Evolutionary conservation across 2,797 vertebrate genomes (phyloP), one percentile per base, ranked within the genome.

Genomic region (Pseudochromis fuscus): DNA sequence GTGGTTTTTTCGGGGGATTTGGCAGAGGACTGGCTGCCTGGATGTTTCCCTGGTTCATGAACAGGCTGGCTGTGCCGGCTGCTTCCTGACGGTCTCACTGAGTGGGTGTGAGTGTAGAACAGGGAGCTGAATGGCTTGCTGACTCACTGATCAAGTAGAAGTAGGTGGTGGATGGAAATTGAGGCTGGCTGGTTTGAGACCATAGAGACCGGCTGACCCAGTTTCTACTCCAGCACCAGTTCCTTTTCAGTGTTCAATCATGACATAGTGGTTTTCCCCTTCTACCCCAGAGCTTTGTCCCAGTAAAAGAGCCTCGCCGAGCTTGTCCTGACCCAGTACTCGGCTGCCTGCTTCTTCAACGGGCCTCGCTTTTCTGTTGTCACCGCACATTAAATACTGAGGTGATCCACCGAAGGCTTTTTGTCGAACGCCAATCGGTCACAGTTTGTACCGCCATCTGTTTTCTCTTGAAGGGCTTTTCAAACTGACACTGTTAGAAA

Each of bases 201-300:
- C 82, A 81, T 80, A 75, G 88, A 92, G 89, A 88, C 85, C 42
- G 79, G 59, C 80, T 93, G 90, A 93, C 91, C 91, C 88, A 91
- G 58, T 92, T 93, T 92, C 78, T 72, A 78, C 77, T 87, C 79
- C 72, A 53, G 84, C 86, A 84, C 85, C 77, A 78, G 82, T 76
- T 89, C 83, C 71, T 87, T 85, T n/a, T 89, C 82, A 86, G 62
- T 69, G 57, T 80, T 87, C 68, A 86, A 13, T 86, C 81, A 86
- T 83, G 81, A 89, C 84, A 79, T 58, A 44, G 86, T 88, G 81
- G 72, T 89, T 90, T 86, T 70, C 69, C 82, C 74, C 84, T 82
- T 58, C 50, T 44, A 59, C 82, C 84, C 78, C 65, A 63, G 37
- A 75, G 78, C 73, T 88, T 84, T 87, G 85, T 88, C 75, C 84